Conservation (phyloP, 2,797 vertebrate genomes). For the Muscicapa comitata region DNA sequence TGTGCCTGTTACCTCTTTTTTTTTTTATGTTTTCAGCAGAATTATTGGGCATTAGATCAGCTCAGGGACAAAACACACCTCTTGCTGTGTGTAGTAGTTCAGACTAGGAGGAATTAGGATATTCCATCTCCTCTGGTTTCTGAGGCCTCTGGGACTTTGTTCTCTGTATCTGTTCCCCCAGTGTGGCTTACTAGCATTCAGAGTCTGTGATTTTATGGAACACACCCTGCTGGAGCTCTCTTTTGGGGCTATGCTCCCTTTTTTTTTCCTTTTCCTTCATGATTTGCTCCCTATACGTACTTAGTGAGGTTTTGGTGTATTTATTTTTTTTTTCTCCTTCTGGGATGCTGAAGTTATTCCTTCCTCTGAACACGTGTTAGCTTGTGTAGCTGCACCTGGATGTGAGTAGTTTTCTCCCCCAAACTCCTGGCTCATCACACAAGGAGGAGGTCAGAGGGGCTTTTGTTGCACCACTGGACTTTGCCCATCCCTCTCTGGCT, state of each 20-base stretch:
- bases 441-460: not conserved
- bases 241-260: not conserved
- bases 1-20: not conserved
- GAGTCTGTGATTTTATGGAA: not conserved
- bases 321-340: not conserved
- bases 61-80: not conserved
- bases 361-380: not conserved
- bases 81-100: not conserved
- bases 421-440: not conserved
- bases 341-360: not conserved
- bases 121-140: not conserved
- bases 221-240: fast-evolving
- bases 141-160: not conserved
- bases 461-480: slow-evolving; percentile 6
- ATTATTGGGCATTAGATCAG: not conserved
- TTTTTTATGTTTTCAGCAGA: not conserved
- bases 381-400: not conserved
- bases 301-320: not conserved
- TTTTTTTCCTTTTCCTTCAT: not conserved
- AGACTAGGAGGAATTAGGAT: not conserved
- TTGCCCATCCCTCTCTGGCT: slow-evolving; percentile 13
- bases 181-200: not conserved
- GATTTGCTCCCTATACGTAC: not conserved
- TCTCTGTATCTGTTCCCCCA: not conserved
- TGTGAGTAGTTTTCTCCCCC: not conserved